Percentiles rank a stretch among this genome's conserved stretches.
Conservation (phyloP, 2,888 invertebrate genomes). For the Caenorhabditis uteleia region DNA sequence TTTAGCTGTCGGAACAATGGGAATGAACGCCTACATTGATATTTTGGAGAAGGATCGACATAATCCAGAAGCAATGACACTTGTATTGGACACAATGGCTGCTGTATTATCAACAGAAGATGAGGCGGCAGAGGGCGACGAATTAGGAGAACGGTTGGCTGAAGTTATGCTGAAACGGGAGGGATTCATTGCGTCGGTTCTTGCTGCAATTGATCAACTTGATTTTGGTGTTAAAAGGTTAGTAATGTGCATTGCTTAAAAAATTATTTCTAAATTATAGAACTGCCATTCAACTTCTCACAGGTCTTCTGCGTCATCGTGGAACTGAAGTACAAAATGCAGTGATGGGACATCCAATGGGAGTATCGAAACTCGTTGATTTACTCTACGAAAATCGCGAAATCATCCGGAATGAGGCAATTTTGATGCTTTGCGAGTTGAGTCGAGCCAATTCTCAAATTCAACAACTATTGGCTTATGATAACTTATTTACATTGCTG, state of each 20-base stretch:
- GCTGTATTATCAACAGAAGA: conserved; percentile 79
- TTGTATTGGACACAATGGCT: conserved; percentile 88
- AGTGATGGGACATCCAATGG: conserved; percentile 78
- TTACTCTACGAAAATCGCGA: conserved; percentile 84
- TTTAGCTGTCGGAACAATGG: conserved; percentile 93
- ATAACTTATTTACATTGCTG: conserved; percentile 94
- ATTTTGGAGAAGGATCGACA: conserved; percentile 86
- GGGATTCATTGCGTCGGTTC: conserved; percentile 57
- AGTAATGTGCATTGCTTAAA: neutral
- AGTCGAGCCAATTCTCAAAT: conserved; percentile 92
- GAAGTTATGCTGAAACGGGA: conserved; percentile 69
- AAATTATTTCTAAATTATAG: conserved; percentile 20
- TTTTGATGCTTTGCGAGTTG: conserved; percentile 87
- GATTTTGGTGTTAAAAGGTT: conserved; percentile 63
- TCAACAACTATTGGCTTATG: conserved; percentile 95
- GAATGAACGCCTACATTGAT: conserved; percentile 78
- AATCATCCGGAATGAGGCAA: conserved; percentile 74
- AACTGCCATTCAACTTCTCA: conserved; percentile 75
- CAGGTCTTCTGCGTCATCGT: conserved; percentile 83
- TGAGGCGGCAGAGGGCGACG: conserved; percentile 68
- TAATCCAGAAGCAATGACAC: conserved; percentile 89
- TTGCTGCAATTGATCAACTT: conserved; percentile 55
- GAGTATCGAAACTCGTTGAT: conserved; percentile 96
- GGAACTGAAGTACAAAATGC: conserved; percentile 75
- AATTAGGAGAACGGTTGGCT: conserved; percentile 72